Evolutionary conservation across 2,113 vertebrate species (phyloP).

Genomic region (Salvator merianae): DNA sequence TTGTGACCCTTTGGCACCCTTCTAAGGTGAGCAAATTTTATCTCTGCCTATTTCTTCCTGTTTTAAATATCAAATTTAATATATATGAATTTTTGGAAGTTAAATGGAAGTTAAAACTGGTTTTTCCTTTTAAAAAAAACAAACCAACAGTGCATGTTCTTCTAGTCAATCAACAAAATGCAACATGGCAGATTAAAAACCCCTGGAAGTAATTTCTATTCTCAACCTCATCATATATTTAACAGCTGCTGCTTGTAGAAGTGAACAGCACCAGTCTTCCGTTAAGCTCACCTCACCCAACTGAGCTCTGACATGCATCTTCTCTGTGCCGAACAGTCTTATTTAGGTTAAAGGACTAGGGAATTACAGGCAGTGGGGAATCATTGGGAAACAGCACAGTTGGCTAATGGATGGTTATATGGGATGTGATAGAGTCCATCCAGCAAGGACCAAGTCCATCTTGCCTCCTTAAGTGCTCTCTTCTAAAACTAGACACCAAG

Average conservation of each 20-base stretch:
- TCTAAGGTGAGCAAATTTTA: background rate
- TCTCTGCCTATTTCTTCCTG: background rate
- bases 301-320: background rate
- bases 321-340: background rate
- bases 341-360: background rate
- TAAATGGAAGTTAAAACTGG: slow-evolving; percentile 8
- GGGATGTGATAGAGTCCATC: background rate
- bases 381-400: background rate
- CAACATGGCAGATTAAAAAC: fast-evolving
- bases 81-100: background rate
- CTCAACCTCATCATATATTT: background rate
- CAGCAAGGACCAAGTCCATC: background rate
- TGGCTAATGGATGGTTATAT: background rate
- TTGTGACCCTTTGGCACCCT: too few relatives aligned
- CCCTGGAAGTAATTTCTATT: background rate
- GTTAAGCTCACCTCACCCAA: background rate
- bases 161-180: slow-evolving; percentile 28
- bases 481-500: background rate
- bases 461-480: slow-evolving; percentile 3
- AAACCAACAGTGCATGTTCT: background rate
- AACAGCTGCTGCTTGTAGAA: background rate
- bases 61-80: background rate
- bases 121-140: background rate
- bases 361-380: background rate
- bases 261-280: background rate